Evolutionary conservation across 2,113 vertebrate genomes (phyloP).

Genomic region (Phrynosoma blainvillii): DNA sequence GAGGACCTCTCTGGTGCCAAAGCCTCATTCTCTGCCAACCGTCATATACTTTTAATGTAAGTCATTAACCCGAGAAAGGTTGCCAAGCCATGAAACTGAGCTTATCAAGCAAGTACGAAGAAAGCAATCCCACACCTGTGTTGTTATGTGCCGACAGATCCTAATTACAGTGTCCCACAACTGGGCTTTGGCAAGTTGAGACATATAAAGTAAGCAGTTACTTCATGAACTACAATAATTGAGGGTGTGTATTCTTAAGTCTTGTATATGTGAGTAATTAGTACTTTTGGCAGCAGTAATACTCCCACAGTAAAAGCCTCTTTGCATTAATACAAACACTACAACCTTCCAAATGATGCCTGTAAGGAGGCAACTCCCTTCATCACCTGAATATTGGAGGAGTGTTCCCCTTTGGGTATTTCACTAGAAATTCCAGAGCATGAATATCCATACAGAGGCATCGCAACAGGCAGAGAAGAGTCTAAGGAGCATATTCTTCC

Average conservation of each 20-base stretch:
- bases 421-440: neutral
- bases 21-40: slow-evolving; percentile 5
- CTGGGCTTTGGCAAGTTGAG: neutral
- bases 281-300: neutral
- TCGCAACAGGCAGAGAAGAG: neutral
- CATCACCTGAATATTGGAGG: slow-evolving; percentile 7
- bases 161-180: neutral
- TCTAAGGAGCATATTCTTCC: neutral
- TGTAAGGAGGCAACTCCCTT: slow-evolving; percentile 21
- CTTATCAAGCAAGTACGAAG: slow-evolving; percentile 17
- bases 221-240: neutral
- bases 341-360: neutral
- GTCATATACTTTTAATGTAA: slow-evolving; percentile 33
- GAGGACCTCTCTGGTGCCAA: neutral
- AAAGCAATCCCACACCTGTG: slow-evolving; percentile 8
- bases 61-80: slow-evolving; percentile 36
- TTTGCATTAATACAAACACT: neutral
- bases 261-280: neutral
- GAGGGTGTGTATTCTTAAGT: neutral
- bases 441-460: neutral
- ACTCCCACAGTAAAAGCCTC: neutral
- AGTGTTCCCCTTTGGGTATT: slow-evolving; percentile 19
- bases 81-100: slow-evolving; percentile 24
- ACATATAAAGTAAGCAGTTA: neutral
- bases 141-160: slow-evolving; percentile 27